Base-by-base conservation (phyloP, 2,888 invertebrate species). In the Digitonthophagus gazella region DNA sequence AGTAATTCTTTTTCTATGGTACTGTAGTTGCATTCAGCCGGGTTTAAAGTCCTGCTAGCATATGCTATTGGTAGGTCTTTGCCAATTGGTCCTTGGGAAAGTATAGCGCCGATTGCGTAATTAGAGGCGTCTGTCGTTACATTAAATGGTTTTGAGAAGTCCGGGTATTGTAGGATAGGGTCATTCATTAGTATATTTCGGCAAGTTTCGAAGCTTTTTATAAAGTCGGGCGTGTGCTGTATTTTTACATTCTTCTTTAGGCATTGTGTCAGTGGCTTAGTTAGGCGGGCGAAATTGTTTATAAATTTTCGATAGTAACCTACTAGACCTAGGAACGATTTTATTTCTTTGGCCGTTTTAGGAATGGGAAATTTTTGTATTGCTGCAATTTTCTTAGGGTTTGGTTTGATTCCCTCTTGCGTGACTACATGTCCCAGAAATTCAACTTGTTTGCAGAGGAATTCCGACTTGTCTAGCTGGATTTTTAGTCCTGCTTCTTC, bases 1-100 rank as follows among this genome's bases (percentile, higher is more conserved):
- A 82, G 65, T 1, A 81, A 69, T 75, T 82, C 81, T 64, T 75
- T 76, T 74, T 83, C 81, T 1, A 74, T 81, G 0, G 79, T 79
- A 1, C 73, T 72, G 68, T 82, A 82, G 65, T 80, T 81, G 5
- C 44, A 57, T 75, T 81, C 80, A 0, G 76, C 74, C 68, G 74
- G 72, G 67, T 77, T 81, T 18, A 79, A 68, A 1, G 78, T 78
- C 69, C 80, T 66, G 19, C 75, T 75, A 2, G 78, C 77, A 69
- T 78, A 83, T 14, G 80, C 79, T 2, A 82, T 75, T 1, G 79
- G 80, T 15, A 77, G 68, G 66, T 81, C 77, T 65, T 75, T 71
- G 16, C 73, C 70, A 67, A 75, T 54, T 68, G 67, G 2, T 20
- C 74, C 73, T 72, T 81, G 80, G 0, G 77, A 75, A 3, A 80